Conservation (phyloP, 1,140 invertebrate genomes). For the Eriosoma lanigerum region DNA sequence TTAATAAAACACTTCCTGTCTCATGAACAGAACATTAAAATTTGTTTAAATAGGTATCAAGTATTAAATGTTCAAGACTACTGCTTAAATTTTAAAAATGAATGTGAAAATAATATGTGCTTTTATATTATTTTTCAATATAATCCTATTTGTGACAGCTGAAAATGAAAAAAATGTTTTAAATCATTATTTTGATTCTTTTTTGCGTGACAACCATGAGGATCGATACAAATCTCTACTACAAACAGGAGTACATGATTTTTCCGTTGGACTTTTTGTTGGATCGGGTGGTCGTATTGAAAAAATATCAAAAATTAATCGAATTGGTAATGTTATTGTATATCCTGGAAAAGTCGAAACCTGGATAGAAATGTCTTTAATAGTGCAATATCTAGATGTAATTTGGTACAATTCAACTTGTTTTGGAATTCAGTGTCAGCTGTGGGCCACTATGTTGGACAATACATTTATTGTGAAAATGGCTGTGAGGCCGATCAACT, state of each 20-base stretch:
- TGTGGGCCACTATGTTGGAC: slow-evolving; percentile 31
- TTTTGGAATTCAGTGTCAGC: slow-evolving; percentile 36
- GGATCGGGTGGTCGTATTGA: slow-evolving; percentile 36
- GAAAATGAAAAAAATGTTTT: slow-evolving; percentile 10
- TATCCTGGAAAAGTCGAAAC: slow-evolving; percentile 29
- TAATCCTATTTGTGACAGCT: background rate
- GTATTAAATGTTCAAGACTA: background rate
- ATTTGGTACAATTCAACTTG: slow-evolving; percentile 39
- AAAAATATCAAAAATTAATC: slow-evolving; percentile 39
- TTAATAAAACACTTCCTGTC: slow-evolving; percentile 35
- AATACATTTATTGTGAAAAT: slow-evolving; percentile 43
- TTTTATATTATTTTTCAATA: slow-evolving; percentile 12
- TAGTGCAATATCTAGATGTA: slow-evolving; percentile 5
- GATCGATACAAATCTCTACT: slow-evolving; percentile 28
- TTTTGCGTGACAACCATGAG: slow-evolving; percentile 7
- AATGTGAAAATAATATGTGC: slow-evolving; percentile 10
- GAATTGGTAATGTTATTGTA: slow-evolving; percentile 28
- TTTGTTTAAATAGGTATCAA: background rate
- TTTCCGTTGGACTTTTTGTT: slow-evolving; percentile 37
- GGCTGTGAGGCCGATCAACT: slow-evolving; percentile 34
- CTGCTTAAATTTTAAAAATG: background rate
- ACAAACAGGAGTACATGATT: slow-evolving; percentile 29
- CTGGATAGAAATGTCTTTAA: slow-evolving; percentile 27
- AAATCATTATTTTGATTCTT: slow-evolving; percentile 11
- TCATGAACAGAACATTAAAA: background rate